A percentile compares a stretch with the other conserved stretches of the same genome.
phyloP scores from a whole-genome alignment of 2,113 vertebrate genomes.

The Nycticorax nycticorax region DNA sequence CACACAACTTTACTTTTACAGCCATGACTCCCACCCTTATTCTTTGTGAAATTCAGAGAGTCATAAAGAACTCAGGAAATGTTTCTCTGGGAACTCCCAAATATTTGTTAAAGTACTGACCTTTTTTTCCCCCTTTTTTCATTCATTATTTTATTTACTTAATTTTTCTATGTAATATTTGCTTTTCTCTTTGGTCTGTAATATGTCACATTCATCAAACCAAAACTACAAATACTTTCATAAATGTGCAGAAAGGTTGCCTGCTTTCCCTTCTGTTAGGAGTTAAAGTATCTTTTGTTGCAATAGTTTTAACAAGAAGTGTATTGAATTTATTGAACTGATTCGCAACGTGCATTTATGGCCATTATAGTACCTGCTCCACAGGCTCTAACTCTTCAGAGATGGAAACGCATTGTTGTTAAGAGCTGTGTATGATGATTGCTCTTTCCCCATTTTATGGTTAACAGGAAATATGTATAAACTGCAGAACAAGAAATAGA shows the following conservation, averaged over 20 bases:
- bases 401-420: neutral
- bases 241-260: neutral
- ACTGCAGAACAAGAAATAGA: neutral
- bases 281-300: constrained; percentile 8
- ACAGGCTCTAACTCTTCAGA: neutral
- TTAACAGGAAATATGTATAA: constrained; percentile 25
- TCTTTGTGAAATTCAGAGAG: neutral
- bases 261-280: neutral
- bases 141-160: neutral
- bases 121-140: neutral
- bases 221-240: neutral
- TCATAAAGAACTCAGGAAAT: neutral
- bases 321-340: constrained; percentile 5
- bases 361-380: neutral
- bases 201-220: neutral
- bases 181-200: neutral
- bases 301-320: neutral
- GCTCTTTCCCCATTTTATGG: constrained; percentile 2
- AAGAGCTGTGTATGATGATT: constrained; percentile 1
- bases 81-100: neutral
- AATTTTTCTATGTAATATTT: neutral
- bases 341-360: neutral
- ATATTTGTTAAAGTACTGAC: neutral
- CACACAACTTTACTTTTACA: neutral
- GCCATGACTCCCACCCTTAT: neutral